Evolutionary conservation across 2,797 vertebrate species (phyloP), one percentile per base, ranked within the genome.

Genomic region (Paramormyrops hopkinsi): DNA sequence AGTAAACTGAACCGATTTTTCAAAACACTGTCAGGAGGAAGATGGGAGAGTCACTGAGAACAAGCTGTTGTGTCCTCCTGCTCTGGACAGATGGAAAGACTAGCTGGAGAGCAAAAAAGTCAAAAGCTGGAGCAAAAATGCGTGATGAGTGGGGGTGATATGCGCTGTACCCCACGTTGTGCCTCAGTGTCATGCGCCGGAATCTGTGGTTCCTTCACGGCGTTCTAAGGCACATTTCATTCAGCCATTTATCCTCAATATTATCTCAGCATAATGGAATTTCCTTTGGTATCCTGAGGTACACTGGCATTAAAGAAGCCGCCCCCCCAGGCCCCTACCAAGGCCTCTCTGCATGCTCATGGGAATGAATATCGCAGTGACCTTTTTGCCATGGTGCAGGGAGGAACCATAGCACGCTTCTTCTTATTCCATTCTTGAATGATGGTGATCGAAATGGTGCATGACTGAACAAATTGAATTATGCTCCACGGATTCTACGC

Each of bases 401-500:
- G 41, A 82, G 41, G 41, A 22, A 8, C 44, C 17, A 0, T 44
- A 37, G 14, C 4, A 76, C 33, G 14, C 59, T 76, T 82, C 41
- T 44, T 79, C 41, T 46, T 46, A 46, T 46, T 79, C 73, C 17
- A 19, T 44, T 79, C 37, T 41, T 44, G 73, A 44, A 82, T 17
- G 41, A 46, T 82, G 41, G 76, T 22, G 76, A 46, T 82, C 4
- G 41, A 82, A 46, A 46, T 33, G 17, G 76, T 82, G 76, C 76
- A 82, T 46, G 76, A 82, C 76, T 82, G 76, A 82, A 82, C 76
- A 82, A 82, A 82, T 46, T 82, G 76, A 46, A 82, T 82, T 82
- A 82, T 46, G 76, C 76, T 82, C 17, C 76, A 82, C 19, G 76
- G 76, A 82, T 82, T 82, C 37, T 82, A 44, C 8, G 37, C 76